Conservation (phyloP, 2,113 vertebrate species). For the Trematomus loennbergii region DNA sequence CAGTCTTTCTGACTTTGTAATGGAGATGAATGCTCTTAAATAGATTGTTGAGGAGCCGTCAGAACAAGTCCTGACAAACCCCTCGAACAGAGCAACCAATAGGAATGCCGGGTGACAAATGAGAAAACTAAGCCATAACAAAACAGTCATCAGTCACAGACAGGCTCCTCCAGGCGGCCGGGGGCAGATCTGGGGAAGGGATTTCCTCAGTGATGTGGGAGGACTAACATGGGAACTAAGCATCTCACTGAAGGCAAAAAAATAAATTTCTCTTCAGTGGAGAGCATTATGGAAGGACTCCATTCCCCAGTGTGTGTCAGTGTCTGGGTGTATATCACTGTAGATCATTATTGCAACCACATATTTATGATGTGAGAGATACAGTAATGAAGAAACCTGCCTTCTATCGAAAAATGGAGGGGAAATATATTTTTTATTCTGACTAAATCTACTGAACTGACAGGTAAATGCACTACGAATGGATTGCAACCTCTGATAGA, state of each 20-base stretch:
- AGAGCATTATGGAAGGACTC: constrained; percentile 8
- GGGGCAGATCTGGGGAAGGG: constrained; percentile 43
- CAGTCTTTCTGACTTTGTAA: constrained; percentile 9
- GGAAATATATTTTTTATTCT: background rate
- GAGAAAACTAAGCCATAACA: constrained; percentile 46
- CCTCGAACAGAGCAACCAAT: constrained; percentile 18
- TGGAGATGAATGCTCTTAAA: constrained; percentile 29
- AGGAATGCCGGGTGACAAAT: constrained; percentile 56
- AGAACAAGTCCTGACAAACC: constrained; percentile 61
- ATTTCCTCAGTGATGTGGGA: constrained; percentile 57
- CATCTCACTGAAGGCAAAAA: constrained; percentile 33
- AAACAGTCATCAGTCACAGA: constrained; percentile 58
- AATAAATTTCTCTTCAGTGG: constrained; percentile 1
- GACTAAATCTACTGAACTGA: background rate
- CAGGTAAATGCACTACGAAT: no score
- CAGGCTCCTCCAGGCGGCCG: constrained; percentile 15
- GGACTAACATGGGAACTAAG: constrained; percentile 21
- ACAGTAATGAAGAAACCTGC: constrained; percentile 16
- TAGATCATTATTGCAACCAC: background rate
- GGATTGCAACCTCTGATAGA: no score
- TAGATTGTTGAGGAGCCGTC: background rate
- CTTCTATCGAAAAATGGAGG: constrained; percentile 1
- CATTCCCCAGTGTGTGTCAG: constrained; percentile 3
- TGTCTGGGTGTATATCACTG: background rate
- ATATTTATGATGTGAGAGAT: background rate